Evolutionary conservation across 2,113 vertebrate genomes (phyloP).

Genomic region (Python bivittatus): DNA sequence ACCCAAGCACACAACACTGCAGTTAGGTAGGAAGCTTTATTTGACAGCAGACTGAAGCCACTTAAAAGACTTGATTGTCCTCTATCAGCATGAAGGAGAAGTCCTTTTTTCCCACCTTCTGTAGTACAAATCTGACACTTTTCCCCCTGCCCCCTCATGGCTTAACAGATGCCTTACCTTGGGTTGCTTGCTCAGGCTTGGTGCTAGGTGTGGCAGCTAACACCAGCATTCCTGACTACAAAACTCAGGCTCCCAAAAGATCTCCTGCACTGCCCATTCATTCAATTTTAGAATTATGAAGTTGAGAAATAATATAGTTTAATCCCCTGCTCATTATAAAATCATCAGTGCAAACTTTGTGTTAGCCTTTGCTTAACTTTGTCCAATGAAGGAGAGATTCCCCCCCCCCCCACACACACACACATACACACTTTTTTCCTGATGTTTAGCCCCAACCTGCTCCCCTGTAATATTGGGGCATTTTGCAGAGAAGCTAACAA

Average conservation of each 20-base stretch:
- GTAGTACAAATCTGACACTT: background rate
- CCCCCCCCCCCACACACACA: no score
- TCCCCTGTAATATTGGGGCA: background rate
- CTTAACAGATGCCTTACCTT: background rate
- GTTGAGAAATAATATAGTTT: background rate
- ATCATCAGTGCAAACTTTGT: background rate
- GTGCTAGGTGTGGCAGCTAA: background rate
- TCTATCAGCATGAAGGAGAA: background rate
- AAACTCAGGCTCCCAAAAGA: background rate
- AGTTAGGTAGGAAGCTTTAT: background rate
- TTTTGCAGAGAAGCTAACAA: background rate
- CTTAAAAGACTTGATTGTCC: background rate
- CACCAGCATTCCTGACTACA: background rate
- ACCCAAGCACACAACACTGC: background rate
- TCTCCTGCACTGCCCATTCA: background rate
- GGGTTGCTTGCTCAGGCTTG: background rate
- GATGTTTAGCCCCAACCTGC: background rate
- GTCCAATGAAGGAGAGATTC: background rate
- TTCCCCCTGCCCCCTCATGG: background rate
- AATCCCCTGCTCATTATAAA: background rate
- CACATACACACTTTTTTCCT: background rate
- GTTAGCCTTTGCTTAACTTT: background rate
- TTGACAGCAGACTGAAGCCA: background rate
- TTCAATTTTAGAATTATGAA: background rate
- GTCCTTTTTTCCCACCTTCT: background rate